These are phyloP conservation scores for Semibalanus balanoides DNA, from an alignment of 1,140 invertebrate species.

Conservation along the genomic window DNA sequence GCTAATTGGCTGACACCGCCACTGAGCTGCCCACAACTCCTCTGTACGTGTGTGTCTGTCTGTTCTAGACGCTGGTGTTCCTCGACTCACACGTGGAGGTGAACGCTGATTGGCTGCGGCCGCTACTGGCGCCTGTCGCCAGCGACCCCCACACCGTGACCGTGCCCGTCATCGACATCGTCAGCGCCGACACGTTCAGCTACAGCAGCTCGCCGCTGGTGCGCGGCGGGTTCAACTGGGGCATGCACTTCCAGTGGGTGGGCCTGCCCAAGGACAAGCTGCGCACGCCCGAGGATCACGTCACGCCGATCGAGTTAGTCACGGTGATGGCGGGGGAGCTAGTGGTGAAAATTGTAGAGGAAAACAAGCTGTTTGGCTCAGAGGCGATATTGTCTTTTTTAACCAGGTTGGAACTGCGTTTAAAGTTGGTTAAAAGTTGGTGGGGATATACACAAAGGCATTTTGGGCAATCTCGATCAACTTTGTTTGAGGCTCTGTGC, in stretches of 20 bases:
- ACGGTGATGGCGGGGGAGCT: no score
- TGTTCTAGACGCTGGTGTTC: conserved; percentile 67
- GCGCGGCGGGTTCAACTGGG: conserved; percentile 70
- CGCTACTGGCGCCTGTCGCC: conserved; percentile 56
- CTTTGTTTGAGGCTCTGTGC: no score
- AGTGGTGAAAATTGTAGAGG: no score
- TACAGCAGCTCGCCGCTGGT: conserved; percentile 73
- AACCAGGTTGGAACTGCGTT: no score
- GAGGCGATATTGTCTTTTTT: no score
- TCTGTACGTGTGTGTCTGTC: no score
- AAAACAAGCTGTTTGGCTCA: no score
- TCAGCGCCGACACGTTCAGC: conserved; percentile 90
- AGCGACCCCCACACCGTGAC: conserved; percentile 50
- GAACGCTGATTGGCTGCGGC: conserved; percentile 77
- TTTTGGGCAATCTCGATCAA: no score
- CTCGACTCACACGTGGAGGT: conserved; percentile 94
- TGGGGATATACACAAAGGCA: no score
- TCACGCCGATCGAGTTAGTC: neutral
- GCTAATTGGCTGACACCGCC: no score
- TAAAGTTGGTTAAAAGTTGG: no score
- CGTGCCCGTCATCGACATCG: conserved; percentile 91
- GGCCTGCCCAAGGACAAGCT: neutral
- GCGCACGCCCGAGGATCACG: neutral
- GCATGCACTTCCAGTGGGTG: conserved; percentile 84
- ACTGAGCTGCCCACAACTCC: no score